Evolutionary conservation across 2,797 vertebrate species (phyloP).

Genomic region (Micromesistius poutassou): DNA sequence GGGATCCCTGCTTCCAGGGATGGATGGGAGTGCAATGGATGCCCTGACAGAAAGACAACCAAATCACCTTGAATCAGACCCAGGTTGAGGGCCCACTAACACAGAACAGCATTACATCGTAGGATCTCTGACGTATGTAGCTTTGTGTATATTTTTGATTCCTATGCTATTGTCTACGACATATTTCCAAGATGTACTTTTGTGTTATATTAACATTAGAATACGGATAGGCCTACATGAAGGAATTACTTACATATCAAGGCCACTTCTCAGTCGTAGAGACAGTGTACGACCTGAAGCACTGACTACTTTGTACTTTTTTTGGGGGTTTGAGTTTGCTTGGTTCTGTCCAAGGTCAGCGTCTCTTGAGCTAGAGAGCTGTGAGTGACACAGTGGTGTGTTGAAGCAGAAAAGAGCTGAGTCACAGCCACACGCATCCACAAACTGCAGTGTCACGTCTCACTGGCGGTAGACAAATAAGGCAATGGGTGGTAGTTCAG

Average conservation of each 20-base stretch:
- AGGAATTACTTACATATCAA: neutral
- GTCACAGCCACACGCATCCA: conserved; percentile 3
- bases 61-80: neutral
- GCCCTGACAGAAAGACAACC: neutral
- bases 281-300: neutral
- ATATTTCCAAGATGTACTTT: neutral
- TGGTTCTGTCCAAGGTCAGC: neutral
- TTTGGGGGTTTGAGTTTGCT: neutral
- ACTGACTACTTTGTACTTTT: neutral
- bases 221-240: neutral
- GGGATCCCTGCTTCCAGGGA: neutral
- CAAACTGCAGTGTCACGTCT: neutral
- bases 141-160: neutral
- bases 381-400: neutral
- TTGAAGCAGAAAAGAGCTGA: neutral
- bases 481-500: neutral
- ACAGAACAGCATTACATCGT: neutral
- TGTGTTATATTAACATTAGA: neutral
- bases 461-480: neutral
- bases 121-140: neutral
- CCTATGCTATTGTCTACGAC: neutral
- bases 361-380: conserved; percentile 3
- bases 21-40: neutral
- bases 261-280: neutral
- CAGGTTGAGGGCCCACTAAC: neutral